Conservation (phyloP, 2,113 vertebrate genomes). For the Charina bottae region DNA sequence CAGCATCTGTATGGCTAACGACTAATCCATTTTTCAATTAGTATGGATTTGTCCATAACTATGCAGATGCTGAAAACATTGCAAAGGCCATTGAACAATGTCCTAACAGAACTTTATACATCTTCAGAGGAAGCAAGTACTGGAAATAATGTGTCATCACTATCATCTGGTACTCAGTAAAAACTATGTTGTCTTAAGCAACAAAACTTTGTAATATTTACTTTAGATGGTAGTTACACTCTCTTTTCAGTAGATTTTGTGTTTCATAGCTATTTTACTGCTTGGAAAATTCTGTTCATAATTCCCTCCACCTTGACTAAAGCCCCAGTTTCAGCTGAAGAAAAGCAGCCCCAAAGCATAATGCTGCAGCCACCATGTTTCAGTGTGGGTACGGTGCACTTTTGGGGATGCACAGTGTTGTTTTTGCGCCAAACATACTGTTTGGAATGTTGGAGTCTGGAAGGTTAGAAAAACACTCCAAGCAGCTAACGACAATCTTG, state of each 20-base stretch:
- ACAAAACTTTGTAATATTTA: neutral
- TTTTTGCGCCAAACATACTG: no score
- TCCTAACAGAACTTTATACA: neutral
- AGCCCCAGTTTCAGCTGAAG: no score
- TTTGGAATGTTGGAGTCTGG: no score
- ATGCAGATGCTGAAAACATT: neutral
- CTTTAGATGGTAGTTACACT: neutral
- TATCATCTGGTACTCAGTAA: neutral
- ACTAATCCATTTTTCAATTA: neutral
- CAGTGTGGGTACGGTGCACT: no score
- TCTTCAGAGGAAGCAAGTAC: neutral
- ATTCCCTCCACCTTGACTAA: no score
- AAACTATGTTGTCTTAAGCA: neutral
- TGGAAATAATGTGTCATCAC: neutral
- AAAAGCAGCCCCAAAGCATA: no score
- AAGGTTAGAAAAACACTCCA: no score
- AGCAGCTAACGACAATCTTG: no score
- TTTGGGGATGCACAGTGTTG: no score
- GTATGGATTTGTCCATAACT: neutral
- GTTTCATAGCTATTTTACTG: neutral
- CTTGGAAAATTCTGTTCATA: neutral
- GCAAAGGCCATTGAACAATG: neutral
- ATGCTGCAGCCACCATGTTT: no score
- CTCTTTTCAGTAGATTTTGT: neutral
- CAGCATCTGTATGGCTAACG: neutral